Evolutionary conservation across 1,140 invertebrate genomes (phyloP).

Genomic region (Lucilia cuprina): DNA sequence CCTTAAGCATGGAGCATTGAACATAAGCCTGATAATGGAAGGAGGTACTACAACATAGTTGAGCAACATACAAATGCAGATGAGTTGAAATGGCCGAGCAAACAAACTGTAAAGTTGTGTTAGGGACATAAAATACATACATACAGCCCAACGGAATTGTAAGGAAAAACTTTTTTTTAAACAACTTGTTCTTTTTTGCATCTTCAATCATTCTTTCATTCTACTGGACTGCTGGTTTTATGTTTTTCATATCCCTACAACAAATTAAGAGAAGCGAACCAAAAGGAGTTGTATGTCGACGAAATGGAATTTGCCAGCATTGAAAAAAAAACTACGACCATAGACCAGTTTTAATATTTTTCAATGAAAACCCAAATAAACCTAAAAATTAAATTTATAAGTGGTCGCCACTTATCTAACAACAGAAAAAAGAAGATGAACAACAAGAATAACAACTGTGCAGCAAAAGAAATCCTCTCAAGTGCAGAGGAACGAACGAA

Average conservation of each 20-base stretch:
- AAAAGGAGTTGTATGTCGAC: not conserved
- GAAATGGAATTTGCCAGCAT: not conserved
- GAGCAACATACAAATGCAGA: too few species aligned
- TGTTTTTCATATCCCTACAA: not conserved
- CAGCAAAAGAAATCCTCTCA: too few species aligned
- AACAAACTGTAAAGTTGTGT: not conserved
- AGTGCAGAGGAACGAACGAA: not conserved
- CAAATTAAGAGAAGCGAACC: conserved; percentile 5
- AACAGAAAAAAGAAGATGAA: not conserved
- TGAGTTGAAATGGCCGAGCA: not conserved
- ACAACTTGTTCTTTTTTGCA: not conserved
- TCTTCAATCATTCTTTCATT: too few species aligned
- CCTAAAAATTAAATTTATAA: conserved; percentile 3
- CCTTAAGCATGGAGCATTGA: too few species aligned
- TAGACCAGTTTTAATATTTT: not conserved
- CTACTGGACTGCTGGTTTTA: too few species aligned
- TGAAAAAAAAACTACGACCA: not conserved
- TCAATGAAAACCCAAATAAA: conserved; percentile 1
- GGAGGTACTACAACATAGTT: too few species aligned
- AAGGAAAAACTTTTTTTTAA: not conserved
- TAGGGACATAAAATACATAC: not conserved
- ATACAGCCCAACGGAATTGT: not conserved
- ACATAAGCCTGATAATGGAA: too few species aligned
- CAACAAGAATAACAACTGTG: not conserved
- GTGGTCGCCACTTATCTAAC: not conserved